Evolutionary conservation across 2,797 vertebrate genomes (phyloP).

Genomic region (Amniataba percoides): DNA sequence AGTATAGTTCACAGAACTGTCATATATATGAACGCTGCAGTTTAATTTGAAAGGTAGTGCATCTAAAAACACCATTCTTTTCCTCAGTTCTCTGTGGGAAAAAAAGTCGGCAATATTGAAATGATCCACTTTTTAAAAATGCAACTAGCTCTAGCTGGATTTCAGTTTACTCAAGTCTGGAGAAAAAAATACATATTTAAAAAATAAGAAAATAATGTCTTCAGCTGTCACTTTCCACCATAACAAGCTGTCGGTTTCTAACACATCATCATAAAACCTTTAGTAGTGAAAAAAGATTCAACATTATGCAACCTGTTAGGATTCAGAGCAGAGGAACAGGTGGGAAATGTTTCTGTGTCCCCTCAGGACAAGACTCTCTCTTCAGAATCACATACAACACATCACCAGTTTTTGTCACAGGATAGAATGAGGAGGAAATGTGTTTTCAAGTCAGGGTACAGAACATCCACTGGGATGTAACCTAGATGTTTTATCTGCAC

Average conservation of each 20-base stretch:
- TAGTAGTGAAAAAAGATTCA: conserved; percentile 6
- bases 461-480: conserved; percentile 71
- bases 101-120: conserved; percentile 4
- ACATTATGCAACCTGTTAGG: conserved; percentile 42
- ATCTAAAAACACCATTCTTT: conserved; percentile 9
- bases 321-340: conserved; percentile 34
- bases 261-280: conserved; percentile 12
- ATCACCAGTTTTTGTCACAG: conserved; percentile 56
- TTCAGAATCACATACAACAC: conserved; percentile 32
- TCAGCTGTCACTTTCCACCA: conserved; percentile 28
- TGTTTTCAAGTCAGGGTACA: conserved; percentile 56
- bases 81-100: not conserved
- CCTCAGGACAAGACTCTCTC: conserved; percentile 28
- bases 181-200: not conserved
- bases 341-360: conserved; percentile 24
- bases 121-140: not conserved
- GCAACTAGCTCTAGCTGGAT: not conserved
- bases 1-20: not conserved
- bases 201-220: not conserved
- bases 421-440: conserved; percentile 56
- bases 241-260: conserved; percentile 30
- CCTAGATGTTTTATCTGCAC: conserved; percentile 76
- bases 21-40: not conserved
- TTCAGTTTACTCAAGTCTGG: conserved; percentile 5
- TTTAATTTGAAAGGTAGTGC: not conserved